Conservation (phyloP, 2,113 vertebrate species). For the Trachemys scripta region DNA sequence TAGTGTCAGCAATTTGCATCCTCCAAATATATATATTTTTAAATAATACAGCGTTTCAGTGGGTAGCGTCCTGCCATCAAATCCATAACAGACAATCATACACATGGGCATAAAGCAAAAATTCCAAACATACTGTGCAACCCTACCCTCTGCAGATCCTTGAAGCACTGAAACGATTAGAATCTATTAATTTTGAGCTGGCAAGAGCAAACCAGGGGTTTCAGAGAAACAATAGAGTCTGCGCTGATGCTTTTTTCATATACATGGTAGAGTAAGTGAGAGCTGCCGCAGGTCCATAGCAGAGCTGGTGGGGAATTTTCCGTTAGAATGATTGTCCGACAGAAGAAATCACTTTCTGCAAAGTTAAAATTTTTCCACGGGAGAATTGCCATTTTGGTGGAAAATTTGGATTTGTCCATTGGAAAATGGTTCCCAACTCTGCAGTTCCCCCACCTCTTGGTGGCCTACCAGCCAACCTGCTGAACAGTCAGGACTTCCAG, state of each 20-base stretch:
- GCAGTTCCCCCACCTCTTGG: not conserved
- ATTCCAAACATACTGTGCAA: not conserved
- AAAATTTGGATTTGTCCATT: not conserved
- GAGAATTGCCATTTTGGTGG: not conserved
- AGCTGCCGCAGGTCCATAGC: not conserved
- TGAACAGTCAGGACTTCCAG: not conserved
- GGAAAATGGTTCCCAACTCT: not conserved
- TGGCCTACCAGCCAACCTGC: not conserved
- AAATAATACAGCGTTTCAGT: too few relatives aligned
- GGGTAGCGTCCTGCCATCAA: not conserved
- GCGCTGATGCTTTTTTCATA: too few relatives aligned
- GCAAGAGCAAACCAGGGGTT: too few relatives aligned
- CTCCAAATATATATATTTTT: too few relatives aligned
- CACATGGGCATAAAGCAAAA: not conserved
- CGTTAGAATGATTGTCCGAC: not conserved
- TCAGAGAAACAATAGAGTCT: too few relatives aligned
- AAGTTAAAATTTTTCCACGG: not conserved
- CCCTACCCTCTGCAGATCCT: not conserved
- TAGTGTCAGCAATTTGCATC: not conserved
- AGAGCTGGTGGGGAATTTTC: not conserved
- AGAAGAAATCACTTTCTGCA: not conserved
- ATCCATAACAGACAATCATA: not conserved
- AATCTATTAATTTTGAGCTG: not conserved
- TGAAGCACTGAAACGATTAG: accelerated
- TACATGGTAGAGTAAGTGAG: not conserved